A percentile compares a stretch with the other conserved stretches of the same genome.
These are phyloP conservation scores for Acromyrmex heyeri DNA, from an alignment of 1,140 invertebrate species.

Conservation along the genomic window DNA sequence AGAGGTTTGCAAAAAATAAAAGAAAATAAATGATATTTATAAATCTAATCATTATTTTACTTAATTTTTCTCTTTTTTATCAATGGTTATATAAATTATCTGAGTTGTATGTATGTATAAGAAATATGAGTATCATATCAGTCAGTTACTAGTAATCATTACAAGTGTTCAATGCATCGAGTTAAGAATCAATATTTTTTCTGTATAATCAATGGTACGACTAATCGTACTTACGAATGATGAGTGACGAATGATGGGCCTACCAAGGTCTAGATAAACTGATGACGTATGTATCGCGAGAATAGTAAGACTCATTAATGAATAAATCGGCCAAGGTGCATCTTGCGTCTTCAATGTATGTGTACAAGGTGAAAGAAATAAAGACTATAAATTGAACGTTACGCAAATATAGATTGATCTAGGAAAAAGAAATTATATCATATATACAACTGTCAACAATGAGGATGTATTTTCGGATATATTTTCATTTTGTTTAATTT, in stretches of 20 bases:
- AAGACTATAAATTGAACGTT: conserved; percentile 19
- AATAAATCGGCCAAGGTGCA: conserved; percentile 55
- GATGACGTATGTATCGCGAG: conserved; percentile 24
- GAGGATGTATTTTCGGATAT: background rate
- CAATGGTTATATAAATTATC: background rate
- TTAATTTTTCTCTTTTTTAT: background rate
- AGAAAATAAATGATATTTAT: background rate
- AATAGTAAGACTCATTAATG: conserved; percentile 54
- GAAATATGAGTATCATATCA: background rate
- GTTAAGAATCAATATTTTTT: conserved; percentile 8
- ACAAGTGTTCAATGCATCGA: background rate
- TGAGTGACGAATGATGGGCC: background rate
- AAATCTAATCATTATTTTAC: background rate
- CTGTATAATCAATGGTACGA: conserved; percentile 14
- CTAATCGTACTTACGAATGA: conserved; percentile 35
- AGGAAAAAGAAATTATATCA: background rate
- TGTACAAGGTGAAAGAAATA: conserved; percentile 44
- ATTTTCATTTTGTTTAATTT: conserved; percentile 22
- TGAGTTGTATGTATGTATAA: background rate
- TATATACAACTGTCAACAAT: background rate
- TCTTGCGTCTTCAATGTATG: conserved; percentile 25
- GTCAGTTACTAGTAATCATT: background rate
- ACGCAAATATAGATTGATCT: conserved; percentile 5
- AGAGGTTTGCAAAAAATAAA: background rate
- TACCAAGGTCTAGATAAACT: conserved; percentile 51